phyloP scores from a whole-genome alignment of 2,113 vertebrate genomes.

The Rhynchopsitta pachyrhyncha region DNA sequence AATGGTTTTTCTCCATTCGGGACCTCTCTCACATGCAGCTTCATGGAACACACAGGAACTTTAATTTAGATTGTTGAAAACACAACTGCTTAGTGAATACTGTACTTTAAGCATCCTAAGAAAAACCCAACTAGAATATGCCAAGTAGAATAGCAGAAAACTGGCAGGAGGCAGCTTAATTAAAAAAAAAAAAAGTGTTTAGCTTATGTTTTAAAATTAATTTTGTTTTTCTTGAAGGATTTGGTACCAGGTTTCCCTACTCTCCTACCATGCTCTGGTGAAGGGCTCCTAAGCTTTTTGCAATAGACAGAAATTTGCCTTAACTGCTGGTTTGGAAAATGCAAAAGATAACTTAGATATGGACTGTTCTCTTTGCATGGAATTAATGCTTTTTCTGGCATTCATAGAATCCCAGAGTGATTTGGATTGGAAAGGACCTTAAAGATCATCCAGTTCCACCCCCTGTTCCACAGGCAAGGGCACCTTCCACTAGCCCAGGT shows the following conservation, averaged over 20 bases:
- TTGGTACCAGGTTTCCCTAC: not conserved
- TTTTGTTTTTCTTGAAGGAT: not conserved
- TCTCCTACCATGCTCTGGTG: not conserved
- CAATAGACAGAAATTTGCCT: not conserved
- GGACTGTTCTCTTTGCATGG: not conserved
- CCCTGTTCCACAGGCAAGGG: too few species aligned
- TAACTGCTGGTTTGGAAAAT: not conserved
- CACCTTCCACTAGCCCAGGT: not conserved
- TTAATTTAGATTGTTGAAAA: not conserved
- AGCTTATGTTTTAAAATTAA: not conserved
- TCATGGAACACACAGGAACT: not conserved
- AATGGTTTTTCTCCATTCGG: not conserved
- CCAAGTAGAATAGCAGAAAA: not conserved
- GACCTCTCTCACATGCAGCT: not conserved
- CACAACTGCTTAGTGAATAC: not conserved
- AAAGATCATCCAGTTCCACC: not conserved
- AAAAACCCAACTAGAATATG: not conserved
- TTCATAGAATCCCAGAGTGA: accelerated
- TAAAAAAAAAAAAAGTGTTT: not conserved
- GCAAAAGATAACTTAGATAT: not conserved
- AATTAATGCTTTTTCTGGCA: not conserved
- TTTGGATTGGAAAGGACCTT: not conserved
- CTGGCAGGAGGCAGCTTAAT: not conserved
- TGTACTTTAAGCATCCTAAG: not conserved
- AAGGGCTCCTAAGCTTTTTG: not conserved